Conservation (phyloP, 2,797 vertebrate species). For the Schizopygopsis malacanthus region DNA sequence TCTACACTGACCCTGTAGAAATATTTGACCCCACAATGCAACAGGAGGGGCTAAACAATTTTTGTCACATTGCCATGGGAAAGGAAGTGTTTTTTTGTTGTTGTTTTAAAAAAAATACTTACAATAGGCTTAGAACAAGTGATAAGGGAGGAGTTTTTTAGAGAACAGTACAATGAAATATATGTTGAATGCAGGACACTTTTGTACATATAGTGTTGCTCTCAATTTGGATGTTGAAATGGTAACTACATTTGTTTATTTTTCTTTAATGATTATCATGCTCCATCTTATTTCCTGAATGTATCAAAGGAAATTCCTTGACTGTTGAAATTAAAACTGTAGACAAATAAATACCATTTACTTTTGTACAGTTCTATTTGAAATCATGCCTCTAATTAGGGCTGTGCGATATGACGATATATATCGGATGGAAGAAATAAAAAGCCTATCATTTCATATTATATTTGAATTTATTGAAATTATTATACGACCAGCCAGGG, state of each 20-base stretch:
- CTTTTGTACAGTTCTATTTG: not conserved
- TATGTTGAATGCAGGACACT: too few relatives aligned
- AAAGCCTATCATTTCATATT: too few relatives aligned
- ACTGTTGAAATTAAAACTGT: not conserved
- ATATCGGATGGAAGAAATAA: too few relatives aligned
- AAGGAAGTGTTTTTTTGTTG: slow-evolving; percentile 56
- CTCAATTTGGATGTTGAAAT: not conserved
- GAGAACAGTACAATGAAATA: slow-evolving; percentile 1
- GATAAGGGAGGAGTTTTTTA: slow-evolving; percentile 11
- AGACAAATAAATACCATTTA: not conserved
- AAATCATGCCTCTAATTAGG: too few relatives aligned
- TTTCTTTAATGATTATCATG: not conserved
- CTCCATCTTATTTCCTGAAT: not conserved
- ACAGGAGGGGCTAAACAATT: slow-evolving; percentile 54
- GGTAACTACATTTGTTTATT: not conserved
- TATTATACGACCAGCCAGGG: too few relatives aligned
- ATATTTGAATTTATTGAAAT: too few relatives aligned
- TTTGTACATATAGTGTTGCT: not conserved
- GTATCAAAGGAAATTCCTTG: not conserved
- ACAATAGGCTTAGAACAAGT: slow-evolving; percentile 50
- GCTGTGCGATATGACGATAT: too few relatives aligned
- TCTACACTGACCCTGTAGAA: slow-evolving; percentile 61
- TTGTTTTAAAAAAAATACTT: slow-evolving; percentile 38
- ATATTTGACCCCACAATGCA: slow-evolving; percentile 63
- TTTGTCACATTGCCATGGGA: slow-evolving; percentile 54